These are phyloP conservation scores for Notospermus geniculatus DNA, from an alignment of 1,140 invertebrate genomes.

Conservation along the genomic window DNA sequence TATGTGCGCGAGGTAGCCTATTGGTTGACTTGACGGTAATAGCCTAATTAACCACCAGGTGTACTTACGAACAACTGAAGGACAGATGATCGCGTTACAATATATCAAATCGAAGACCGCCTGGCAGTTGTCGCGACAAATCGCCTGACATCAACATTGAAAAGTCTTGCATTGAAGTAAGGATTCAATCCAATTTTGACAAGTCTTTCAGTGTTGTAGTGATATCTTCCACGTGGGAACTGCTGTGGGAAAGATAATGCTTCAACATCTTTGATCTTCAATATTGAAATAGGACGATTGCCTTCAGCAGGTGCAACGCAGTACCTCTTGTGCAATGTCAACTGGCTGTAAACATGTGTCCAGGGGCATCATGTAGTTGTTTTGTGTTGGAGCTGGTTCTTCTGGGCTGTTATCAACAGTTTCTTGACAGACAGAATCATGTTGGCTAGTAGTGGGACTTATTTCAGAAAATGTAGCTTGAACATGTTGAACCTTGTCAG, in stretches of 20 bases:
- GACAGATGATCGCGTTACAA: too few relatives aligned
- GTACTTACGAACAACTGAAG: too few relatives aligned
- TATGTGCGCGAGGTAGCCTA: too few relatives aligned
- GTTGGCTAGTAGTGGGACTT: background rate
- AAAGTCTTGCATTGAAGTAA: slow-evolving; percentile 8
- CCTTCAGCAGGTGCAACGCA: slow-evolving; percentile 15
- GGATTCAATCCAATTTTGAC: background rate
- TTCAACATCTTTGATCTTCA: background rate
- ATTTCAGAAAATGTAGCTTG: slow-evolving; percentile 3
- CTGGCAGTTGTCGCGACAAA: too few relatives aligned
- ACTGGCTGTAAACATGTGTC: slow-evolving; percentile 25
- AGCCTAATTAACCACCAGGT: too few relatives aligned
- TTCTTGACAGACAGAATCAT: background rate
- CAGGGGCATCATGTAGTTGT: background rate
- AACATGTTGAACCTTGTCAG: too few relatives aligned
- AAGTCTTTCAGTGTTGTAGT: background rate
- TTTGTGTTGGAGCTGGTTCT: slow-evolving; percentile 11
- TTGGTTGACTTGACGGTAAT: too few relatives aligned
- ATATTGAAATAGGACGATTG: background rate
- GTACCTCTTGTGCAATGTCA: slow-evolving; percentile 24
- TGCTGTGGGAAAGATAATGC: background rate
- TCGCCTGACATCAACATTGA: background rate
- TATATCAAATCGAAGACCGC: too few relatives aligned
- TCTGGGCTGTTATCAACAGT: too few relatives aligned
- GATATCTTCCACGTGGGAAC: slow-evolving; percentile 4